Conservation (phyloP, 1,140 invertebrate species). For the Trichomalopsis sarcophagae region DNA sequence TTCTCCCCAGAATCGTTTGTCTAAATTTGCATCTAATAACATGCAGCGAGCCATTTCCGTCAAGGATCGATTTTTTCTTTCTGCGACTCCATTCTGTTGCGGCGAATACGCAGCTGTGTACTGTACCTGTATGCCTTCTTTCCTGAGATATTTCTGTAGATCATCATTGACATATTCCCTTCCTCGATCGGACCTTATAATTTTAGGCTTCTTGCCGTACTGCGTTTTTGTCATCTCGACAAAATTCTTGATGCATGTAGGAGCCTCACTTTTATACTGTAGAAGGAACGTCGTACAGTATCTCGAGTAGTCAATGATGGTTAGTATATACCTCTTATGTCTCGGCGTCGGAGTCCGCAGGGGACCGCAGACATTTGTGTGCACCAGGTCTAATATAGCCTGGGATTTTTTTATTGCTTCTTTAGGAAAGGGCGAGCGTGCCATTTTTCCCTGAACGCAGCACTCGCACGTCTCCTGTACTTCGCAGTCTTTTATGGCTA, state of each 20-base stretch:
- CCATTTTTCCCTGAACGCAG: background rate
- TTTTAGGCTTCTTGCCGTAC: constrained; percentile 53
- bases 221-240: constrained; percentile 43
- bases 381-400: background rate
- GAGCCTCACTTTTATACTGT: too few relatives aligned
- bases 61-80: constrained; percentile 56
- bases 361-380: too few relatives aligned
- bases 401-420: background rate
- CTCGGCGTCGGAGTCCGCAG: background rate
- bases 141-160: constrained; percentile 46
- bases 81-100: constrained; percentile 39
- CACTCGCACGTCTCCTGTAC: background rate
- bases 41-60: constrained; percentile 46
- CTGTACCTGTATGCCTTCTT: constrained; percentile 57
- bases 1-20: constrained; percentile 67
- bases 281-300: constrained; percentile 50
- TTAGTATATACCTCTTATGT: constrained; percentile 53
- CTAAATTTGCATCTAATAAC: constrained; percentile 60
- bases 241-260: too few relatives aligned
- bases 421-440: background rate
- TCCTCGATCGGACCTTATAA: constrained; percentile 60
- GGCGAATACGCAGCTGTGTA: background rate
- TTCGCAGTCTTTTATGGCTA: background rate
- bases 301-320: constrained; percentile 56
- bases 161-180: constrained; percentile 56